Conservation (phyloP, 2,888 invertebrate species). For the Cantharis rustica region DNA sequence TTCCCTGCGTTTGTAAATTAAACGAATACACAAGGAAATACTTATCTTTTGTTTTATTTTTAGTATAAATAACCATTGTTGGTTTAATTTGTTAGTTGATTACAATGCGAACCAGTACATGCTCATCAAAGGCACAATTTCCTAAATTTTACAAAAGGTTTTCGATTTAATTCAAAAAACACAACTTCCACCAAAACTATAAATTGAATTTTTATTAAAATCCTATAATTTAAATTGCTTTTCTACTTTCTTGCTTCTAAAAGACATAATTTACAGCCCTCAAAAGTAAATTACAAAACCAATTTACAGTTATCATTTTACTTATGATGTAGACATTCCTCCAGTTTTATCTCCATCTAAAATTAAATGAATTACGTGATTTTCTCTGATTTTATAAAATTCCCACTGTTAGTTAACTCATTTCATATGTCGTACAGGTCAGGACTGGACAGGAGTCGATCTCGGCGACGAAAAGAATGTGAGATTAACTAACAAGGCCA, state of each 20-base stretch:
- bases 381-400: background rate
- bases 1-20: conserved; percentile 22
- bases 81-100: conserved; percentile 14
- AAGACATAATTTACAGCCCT: conserved; percentile 1
- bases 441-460: background rate
- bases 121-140: background rate
- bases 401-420: background rate
- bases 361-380: conserved; percentile 2
- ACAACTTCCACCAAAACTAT: background rate
- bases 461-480: background rate
- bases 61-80: conserved; percentile 17
- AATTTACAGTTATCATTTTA: conserved; percentile 1
- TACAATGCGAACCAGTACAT: conserved; percentile 5
- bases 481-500: no score
- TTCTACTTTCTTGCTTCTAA: background rate
- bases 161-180: background rate
- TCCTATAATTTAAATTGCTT: background rate
- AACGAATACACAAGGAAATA: conserved; percentile 23
- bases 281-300: background rate
- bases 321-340: background rate
- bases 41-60: conserved; percentile 17
- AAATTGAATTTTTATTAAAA: background rate
- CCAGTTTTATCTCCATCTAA: background rate
- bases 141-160: background rate
- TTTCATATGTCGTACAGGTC: no score